phyloP scores from a whole-genome alignment of 2,113 vertebrate genomes.

The Oryctolagus cuniculus region DNA sequence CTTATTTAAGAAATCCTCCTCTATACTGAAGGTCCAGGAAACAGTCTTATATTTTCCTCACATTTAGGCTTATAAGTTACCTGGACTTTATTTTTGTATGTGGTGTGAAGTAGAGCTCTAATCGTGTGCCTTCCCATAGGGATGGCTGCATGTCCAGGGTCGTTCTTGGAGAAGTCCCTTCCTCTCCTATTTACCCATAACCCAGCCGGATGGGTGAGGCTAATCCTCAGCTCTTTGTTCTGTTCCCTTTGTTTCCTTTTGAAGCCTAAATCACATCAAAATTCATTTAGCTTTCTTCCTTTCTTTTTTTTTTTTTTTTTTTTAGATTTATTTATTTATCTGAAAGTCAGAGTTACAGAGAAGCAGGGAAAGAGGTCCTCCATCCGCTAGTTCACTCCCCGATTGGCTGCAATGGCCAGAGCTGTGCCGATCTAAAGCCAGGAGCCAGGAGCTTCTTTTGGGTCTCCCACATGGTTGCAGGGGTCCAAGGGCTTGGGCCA shows the following conservation, averaged over 20 bases:
- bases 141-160: neutral
- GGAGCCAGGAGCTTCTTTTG: no score
- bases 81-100: conserved; percentile 11
- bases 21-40: neutral
- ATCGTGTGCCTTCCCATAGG: neutral
- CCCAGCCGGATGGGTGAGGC: neutral
- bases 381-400: no score
- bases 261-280: neutral
- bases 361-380: no score
- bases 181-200: neutral
- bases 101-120: neutral
- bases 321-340: no score
- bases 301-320: no score
- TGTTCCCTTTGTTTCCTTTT: neutral
- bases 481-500: no score
- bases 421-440: no score
- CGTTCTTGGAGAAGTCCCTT: neutral
- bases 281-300: neutral
- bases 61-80: neutral
- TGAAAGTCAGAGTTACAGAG: no score
- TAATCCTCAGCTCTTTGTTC: neutral
- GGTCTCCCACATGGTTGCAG: no score
- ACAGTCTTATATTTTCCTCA: neutral
- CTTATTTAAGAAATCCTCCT: conserved; percentile 13
- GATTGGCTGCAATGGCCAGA: no score